A percentile compares a stretch with the other conserved stretches of the same genome.
phyloP scores from a whole-genome alignment of 1,140 invertebrate species.

The Drosophila bocki region DNA sequence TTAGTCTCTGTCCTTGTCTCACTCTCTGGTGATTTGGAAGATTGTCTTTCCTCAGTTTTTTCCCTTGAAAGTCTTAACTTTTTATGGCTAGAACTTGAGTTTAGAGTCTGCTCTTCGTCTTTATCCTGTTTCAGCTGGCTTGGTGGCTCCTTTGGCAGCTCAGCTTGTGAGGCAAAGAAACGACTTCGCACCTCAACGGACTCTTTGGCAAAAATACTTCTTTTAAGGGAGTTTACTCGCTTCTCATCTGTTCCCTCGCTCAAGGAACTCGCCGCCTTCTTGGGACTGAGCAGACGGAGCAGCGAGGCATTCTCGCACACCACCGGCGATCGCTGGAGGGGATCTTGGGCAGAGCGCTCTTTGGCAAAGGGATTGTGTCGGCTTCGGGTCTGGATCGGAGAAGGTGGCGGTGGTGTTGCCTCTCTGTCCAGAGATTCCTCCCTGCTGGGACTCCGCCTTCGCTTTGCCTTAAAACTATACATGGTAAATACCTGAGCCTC shows the following conservation, averaged over 20 bases:
- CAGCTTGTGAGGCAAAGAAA: slow-evolving; percentile 56
- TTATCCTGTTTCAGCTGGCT: background rate
- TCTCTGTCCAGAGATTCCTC: slow-evolving; percentile 14
- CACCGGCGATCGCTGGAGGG: slow-evolving; percentile 30
- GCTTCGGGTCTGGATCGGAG: slow-evolving; percentile 42
- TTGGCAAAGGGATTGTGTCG: slow-evolving; percentile 79
- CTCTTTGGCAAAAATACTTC: slow-evolving; percentile 64
- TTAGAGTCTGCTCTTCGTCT: slow-evolving; percentile 2
- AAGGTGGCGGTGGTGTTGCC: slow-evolving; percentile 51
- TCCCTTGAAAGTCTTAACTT: slow-evolving; percentile 26
- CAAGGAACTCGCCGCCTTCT: slow-evolving; percentile 33
- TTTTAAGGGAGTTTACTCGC: slow-evolving; percentile 50
- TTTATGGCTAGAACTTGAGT: slow-evolving; percentile 8
- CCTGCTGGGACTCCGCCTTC: slow-evolving; percentile 51
- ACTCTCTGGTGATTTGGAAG: background rate
- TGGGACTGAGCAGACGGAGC: slow-evolving; percentile 72
- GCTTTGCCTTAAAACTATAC: slow-evolving; percentile 58
- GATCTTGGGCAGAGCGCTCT: slow-evolving; percentile 13
- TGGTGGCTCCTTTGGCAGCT: slow-evolving; percentile 1
- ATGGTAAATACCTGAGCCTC: slow-evolving; percentile 71
- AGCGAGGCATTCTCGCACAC: slow-evolving; percentile 72
- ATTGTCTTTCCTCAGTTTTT: background rate
- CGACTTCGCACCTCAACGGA: slow-evolving; percentile 69
- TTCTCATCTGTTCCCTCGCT: slow-evolving; percentile 5
- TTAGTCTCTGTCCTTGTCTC: slow-evolving; percentile 4